Conservation (phyloP, 2,113 vertebrate species). For the Pycnonotus jocosus region DNA sequence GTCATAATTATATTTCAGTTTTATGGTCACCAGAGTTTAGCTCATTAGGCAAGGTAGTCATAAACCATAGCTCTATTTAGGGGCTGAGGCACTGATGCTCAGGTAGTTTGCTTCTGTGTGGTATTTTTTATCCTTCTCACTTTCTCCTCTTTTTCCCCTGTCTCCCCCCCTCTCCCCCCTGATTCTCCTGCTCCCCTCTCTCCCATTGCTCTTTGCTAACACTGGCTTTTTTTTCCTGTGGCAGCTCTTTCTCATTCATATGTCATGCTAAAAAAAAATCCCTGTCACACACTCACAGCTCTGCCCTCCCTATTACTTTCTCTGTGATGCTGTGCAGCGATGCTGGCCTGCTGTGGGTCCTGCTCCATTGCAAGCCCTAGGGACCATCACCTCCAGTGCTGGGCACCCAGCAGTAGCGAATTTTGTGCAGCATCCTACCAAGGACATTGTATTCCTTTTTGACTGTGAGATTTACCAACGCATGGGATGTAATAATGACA, state of each 20-base stretch:
- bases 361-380: background rate
- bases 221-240: background rate
- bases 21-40: conserved; percentile 84
- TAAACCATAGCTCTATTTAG: conserved; percentile 74
- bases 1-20: conserved; percentile 89
- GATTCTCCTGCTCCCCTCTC: background rate
- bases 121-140: conserved; percentile 41
- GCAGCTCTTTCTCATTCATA: background rate
- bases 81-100: conserved; percentile 15
- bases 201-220: background rate
- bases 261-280: background rate
- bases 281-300: background rate
- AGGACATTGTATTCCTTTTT: background rate
- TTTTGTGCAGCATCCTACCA: background rate
- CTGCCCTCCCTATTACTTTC: background rate
- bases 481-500: background rate
- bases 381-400: background rate
- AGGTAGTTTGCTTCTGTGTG: conserved; percentile 17
- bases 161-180: no score
- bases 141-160: background rate
- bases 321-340: background rate
- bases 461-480: conserved; percentile 21
- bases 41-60: conserved; percentile 76
- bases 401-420: background rate
- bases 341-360: background rate